These are phyloP conservation scores for Ophraella communa DNA, from an alignment of 2,888 invertebrate species.

Conservation along the genomic window DNA sequence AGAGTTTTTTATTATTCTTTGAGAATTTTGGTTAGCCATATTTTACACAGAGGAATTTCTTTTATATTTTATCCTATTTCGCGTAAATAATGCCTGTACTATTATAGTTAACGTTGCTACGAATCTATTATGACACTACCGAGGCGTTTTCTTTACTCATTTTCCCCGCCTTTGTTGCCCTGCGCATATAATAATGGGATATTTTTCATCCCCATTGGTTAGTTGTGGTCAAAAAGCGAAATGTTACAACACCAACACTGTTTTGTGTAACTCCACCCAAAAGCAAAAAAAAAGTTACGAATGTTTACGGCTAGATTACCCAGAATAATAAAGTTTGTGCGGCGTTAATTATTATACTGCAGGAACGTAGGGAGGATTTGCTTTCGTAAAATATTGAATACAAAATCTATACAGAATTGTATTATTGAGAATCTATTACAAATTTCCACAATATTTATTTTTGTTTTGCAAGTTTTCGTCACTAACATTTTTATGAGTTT, in stretches of 20 bases:
- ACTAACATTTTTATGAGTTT: too few relatives aligned
- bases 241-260: constrained; percentile 38
- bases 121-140: constrained; percentile 51
- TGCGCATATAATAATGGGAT: constrained; percentile 45
- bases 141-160: constrained; percentile 48
- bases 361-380: neutral
- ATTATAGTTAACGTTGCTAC: constrained; percentile 43
- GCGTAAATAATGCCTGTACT: neutral
- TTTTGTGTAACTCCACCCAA: constrained; percentile 48
- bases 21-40: neutral
- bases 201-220: constrained; percentile 44
- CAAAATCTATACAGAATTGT: neutral
- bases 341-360: neutral
- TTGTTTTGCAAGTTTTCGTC: too few relatives aligned
- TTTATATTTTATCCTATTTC: too few relatives aligned
- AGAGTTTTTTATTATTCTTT: too few relatives aligned
- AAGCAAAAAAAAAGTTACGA: neutral
- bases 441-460: too few relatives aligned
- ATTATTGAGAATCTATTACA: too few relatives aligned
- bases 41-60: too few relatives aligned
- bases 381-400: neutral
- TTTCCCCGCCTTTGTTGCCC: constrained; percentile 49
- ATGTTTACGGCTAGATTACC: neutral
- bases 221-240: constrained; percentile 35
- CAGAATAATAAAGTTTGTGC: neutral